Conservation (phyloP, 2,797 vertebrate genomes). For the Sebastes cheni region DNA sequence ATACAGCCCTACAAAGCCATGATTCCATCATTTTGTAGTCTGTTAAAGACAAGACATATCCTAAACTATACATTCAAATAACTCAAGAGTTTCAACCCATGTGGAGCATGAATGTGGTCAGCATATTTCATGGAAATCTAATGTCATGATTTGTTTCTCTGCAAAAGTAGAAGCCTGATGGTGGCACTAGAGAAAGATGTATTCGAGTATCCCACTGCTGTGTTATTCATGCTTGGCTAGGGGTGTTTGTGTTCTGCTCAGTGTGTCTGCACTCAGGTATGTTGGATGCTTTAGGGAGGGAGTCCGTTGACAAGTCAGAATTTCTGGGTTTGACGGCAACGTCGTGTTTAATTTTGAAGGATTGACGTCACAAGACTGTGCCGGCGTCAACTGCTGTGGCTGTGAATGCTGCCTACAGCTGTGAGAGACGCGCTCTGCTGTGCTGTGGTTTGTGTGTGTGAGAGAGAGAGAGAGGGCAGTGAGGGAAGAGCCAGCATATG, state of each 20-base stretch:
- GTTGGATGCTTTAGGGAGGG: background rate
- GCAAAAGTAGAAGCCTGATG: background rate
- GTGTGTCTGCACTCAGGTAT: background rate
- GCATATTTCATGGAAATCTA: background rate
- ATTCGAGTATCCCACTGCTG: background rate
- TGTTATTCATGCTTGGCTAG: background rate
- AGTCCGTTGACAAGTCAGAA: background rate
- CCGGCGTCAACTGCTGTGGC: background rate
- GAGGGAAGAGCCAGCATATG: constrained; percentile 30
- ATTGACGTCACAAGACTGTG: constrained; percentile 30
- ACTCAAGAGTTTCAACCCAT: background rate
- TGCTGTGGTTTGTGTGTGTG: background rate
- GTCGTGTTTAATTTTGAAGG: constrained; percentile 32
- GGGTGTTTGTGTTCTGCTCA: background rate
- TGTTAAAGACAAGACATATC: background rate
- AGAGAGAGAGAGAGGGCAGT: background rate
- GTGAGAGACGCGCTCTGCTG: constrained; percentile 19
- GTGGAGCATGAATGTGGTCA: background rate
- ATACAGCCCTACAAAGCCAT: no score
- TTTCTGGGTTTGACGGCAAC: constrained; percentile 14
- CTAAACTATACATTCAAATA: background rate
- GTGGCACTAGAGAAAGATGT: background rate
- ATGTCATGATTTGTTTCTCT: background rate
- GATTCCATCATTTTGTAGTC: background rate
- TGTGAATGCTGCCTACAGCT: constrained; percentile 25